Evolutionary conservation across 2,797 vertebrate genomes (phyloP), one percentile per base, ranked within the genome.

Genomic region (Danio albolineatus): DNA sequence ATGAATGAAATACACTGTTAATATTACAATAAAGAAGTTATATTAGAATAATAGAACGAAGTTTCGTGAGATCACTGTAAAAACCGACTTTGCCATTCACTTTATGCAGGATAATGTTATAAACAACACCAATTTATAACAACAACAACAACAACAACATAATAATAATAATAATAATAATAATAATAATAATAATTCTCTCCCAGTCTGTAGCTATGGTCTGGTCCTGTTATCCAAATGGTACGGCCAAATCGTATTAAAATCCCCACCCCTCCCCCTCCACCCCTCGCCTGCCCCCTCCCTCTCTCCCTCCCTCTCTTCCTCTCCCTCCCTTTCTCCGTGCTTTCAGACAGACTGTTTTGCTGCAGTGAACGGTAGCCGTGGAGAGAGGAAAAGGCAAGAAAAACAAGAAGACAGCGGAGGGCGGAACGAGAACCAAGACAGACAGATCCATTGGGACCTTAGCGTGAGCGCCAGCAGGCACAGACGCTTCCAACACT

Each of bases 361-460:
- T 95, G 93, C 94, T 94, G 93, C 94, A 95, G 93, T 95, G 92
- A 93, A 90, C 92, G 92, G 91, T 91, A 90, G 91, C 90, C 83
- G 91, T 91, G 89, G 87, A 84, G 89, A 89, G 87, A 79, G 75
- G 43, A 84, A 71, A 82, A 73, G 69, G 82, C 49, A 85, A 87
- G 86, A 88, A 89, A 89, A 88, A 90, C 86, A 90, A 88, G 86
- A 81, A 91, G 79, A 77, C 80, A 70, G 82, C 73, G 82, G 88
- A 88, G 88, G 85, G 79, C 83, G 57, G 60, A 64, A 74, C 69
- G 86, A 89, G 89, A 89, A 85, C 88, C 78, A 84, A 88, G 73
- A 85, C 81, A 87, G 83, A 83, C 88, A 80, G 81, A 85, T 89
- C 85, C 80, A 72, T 10, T 39, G 84, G 71, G 71, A 83, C 74